A percentile compares a stretch with the other conserved stretches of the same genome.
These are phyloP conservation scores for Teleogryllus oceanicus DNA, from an alignment of 2,888 invertebrate species.

Conservation along the genomic window DNA sequence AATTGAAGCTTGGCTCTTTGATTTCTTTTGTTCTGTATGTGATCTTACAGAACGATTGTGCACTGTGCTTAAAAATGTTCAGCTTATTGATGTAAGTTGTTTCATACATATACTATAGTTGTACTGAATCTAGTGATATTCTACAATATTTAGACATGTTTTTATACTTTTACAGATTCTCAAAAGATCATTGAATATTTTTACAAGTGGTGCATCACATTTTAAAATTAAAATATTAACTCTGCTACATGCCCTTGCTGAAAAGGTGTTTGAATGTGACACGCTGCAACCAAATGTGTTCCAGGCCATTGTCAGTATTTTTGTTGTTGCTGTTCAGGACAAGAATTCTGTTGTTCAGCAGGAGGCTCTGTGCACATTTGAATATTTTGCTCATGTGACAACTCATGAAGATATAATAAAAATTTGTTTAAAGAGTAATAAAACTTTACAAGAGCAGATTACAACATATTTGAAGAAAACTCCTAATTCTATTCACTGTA, in stretches of 20 bases:
- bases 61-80: not conserved
- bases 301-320: not conserved
- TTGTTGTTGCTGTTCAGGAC: not conserved
- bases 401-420: slow-evolving; percentile 1
- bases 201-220: not conserved
- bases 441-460: not conserved
- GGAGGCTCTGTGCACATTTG: not conserved
- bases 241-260: not conserved
- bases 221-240: not conserved
- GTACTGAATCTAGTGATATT: not conserved
- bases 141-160: not conserved
- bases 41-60: not conserved
- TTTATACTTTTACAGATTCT: not conserved
- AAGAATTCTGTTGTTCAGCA: not conserved
- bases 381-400: not conserved
- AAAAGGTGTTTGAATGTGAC: not conserved
- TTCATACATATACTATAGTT: no score
- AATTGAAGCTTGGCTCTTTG: not conserved
- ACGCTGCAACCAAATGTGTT: not conserved
- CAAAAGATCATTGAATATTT: not conserved
- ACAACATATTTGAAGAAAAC: not conserved
- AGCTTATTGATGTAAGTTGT: not conserved
- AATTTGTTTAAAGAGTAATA: not conserved
- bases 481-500: not conserved
- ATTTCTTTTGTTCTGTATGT: not conserved